Evolutionary conservation across 2,888 invertebrate genomes (phyloP), one percentile per base, ranked within the genome.

Genomic region (Drosophila suboccidentalis): DNA sequence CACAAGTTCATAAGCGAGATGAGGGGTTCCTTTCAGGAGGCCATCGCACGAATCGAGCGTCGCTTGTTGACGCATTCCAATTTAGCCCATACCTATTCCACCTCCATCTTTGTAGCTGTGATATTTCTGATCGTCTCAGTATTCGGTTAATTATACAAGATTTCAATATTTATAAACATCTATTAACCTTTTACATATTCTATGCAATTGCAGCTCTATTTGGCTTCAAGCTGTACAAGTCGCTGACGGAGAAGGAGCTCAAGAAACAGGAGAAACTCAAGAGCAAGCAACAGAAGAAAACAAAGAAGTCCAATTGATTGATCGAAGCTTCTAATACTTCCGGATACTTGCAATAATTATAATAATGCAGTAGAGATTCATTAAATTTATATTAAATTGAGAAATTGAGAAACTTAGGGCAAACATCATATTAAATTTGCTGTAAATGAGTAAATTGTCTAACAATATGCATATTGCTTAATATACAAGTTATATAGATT

Each of bases 151-250:
- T 79, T 68, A 6, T 50, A 9, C 46, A 47, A 15, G 34, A 1
- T 8, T 39, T 15, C 46, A 17, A 39, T n/a, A 17, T n/a, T 22
- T 4, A 39, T 1, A 49, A 38, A 11, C 4, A 4, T 26, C 10
- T 43, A 50, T 9, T 74, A 69, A 75, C 29, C 10, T 36, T 43
- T 19, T 10, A n/a, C 3, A 34, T 13, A 17, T 5, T 43, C 32
- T 1, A 8, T 8, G 29, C n/a, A 43, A 32, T 95, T 95, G 9
- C 95, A 97, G 97, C 95, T 70, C 96, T 97, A 93, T 97, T 97
- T 93, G 96, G 96, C 71, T 97, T 96, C 94, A 97, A 97, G 92
- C 93, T 98, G 58, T 96, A 96, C 93, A 95, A 95, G 92, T 96
- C 96, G 60, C 93, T 97, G 80, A 94, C 95, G 81, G 96, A 96